Conservation (phyloP, 2,113 vertebrate species). For the Odobenus rosmarus region DNA sequence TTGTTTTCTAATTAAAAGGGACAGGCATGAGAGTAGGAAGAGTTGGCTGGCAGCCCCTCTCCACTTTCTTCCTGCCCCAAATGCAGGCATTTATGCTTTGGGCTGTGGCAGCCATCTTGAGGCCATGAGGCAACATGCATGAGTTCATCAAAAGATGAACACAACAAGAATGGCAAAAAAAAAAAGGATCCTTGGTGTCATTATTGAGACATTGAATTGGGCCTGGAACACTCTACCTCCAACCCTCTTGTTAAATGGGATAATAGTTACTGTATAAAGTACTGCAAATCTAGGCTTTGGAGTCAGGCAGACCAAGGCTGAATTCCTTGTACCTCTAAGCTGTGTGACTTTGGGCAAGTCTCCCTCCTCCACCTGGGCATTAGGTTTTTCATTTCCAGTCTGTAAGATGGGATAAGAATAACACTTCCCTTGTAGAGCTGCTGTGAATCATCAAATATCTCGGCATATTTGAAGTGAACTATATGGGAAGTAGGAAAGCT, state of each 20-base stretch:
- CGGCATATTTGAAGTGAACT: conserved; percentile 31
- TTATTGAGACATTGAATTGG: neutral
- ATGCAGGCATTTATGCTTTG: neutral
- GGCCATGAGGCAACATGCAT: neutral
- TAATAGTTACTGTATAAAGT: neutral
- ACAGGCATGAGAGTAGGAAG: neutral
- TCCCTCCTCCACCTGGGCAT: neutral
- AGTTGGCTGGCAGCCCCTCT: neutral
- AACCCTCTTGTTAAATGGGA: neutral
- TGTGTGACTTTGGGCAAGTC: conserved; percentile 6
- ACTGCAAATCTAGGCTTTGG: neutral
- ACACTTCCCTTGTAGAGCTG: neutral
- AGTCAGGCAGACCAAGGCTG: neutral
- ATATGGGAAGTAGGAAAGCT: conserved; percentile 51
- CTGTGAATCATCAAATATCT: conserved; percentile 41
- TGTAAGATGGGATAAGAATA: neutral
- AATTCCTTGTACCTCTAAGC: neutral
- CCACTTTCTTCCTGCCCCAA: neutral
- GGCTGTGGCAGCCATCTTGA: neutral
- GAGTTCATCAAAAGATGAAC: neutral
- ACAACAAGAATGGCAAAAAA: neutral
- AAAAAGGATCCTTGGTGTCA: neutral
- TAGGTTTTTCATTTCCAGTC: neutral
- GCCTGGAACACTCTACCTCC: neutral
- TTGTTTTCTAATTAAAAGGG: neutral